These are phyloP conservation scores for Selene dorsalis DNA, from an alignment of 2,797 vertebrate species.

Conservation along the genomic window DNA sequence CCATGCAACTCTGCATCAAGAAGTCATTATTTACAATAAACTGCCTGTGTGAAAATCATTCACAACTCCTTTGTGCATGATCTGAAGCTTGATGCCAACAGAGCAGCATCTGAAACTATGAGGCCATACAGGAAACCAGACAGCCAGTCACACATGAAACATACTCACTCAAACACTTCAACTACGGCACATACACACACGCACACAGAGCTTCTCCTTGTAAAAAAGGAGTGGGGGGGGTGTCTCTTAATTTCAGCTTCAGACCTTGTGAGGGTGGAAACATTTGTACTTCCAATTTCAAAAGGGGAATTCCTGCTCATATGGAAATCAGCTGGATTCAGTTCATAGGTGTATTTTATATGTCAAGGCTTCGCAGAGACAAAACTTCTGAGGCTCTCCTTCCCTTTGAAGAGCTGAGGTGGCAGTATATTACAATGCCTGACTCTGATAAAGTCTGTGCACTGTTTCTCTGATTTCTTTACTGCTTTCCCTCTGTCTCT, in stretches of 20 bases:
- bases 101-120: not conserved
- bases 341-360: constrained; percentile 4
- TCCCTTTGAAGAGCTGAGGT: not conserved
- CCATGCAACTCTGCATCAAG: not conserved
- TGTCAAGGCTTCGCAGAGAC: not conserved
- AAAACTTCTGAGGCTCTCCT: not conserved
- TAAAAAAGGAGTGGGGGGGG: not conserved
- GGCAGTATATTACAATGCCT: not conserved
- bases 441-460: not conserved
- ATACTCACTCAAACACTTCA: not conserved
- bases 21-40: not conserved
- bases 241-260: not conserved
- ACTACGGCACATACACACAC: not conserved
- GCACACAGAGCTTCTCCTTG: not conserved
- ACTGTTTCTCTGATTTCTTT: constrained; percentile 3
- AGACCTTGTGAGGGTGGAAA: not conserved
- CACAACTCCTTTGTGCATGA: not conserved
- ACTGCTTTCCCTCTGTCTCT: constrained; percentile 7
- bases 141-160: not conserved
- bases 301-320: constrained; percentile 5
- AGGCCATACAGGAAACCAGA: not conserved
- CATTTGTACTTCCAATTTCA: not conserved
- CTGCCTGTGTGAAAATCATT: not conserved
- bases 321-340: not conserved
- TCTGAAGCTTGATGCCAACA: not conserved